Percentiles rank a stretch among this genome's conserved stretches.
Conservation (phyloP, 2,797 vertebrate genomes). For the Pterois miles region DNA sequence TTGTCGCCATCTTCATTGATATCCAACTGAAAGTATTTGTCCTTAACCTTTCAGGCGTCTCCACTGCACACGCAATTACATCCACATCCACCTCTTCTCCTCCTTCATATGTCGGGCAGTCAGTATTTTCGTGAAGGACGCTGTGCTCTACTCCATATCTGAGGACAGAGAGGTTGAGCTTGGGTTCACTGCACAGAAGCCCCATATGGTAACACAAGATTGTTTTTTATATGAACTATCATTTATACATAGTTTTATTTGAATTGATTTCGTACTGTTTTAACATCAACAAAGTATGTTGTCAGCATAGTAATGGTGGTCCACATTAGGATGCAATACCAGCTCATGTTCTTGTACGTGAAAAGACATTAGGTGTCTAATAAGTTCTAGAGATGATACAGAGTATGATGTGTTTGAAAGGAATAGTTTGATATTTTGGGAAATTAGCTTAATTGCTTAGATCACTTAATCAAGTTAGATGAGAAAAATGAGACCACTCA, state of each 20-base stretch:
- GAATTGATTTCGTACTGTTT: not conserved
- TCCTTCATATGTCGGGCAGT: conserved; percentile 92
- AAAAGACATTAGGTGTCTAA: not conserved
- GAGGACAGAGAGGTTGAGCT: conserved; percentile 61
- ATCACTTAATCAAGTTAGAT: not conserved
- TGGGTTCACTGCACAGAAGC: conserved; percentile 44
- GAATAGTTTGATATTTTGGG: not conserved
- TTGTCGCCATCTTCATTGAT: not conserved
- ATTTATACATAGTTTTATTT: not conserved
- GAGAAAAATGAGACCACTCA: not conserved
- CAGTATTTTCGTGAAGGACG: conserved; percentile 93
- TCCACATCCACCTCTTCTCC: conserved; percentile 92
- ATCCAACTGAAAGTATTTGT: not conserved
- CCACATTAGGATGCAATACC: not conserved
- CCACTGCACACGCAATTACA: conserved; percentile 94
- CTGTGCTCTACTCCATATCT: conserved; percentile 84
- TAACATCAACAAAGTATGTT: not conserved
- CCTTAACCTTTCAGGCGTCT: conserved; percentile 81
- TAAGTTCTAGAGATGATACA: not conserved
- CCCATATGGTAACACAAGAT: conserved; percentile 58
- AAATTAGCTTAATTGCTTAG: not conserved
- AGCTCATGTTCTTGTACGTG: not conserved
- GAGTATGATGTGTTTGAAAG: not conserved
- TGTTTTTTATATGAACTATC: not conserved
- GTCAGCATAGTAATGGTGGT: not conserved